A percentile compares a stretch with the other conserved stretches of the same genome.
phyloP scores from a whole-genome alignment of 2,888 invertebrate species.

The Ornithoptera alexandrae region DNA sequence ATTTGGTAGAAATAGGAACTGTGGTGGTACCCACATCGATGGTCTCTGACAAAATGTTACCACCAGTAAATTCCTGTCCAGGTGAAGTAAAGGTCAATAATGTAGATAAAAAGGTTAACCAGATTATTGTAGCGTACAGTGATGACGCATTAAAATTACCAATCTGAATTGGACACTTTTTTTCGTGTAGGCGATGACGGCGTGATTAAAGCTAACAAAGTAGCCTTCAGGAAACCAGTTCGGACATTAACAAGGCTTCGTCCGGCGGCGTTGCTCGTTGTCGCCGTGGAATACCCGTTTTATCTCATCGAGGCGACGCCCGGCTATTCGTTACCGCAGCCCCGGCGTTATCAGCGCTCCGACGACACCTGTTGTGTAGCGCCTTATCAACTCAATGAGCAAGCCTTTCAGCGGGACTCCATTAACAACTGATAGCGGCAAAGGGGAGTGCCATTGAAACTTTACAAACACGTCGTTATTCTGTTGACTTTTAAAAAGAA shows the following conservation, averaged over 20 bases:
- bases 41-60: no score
- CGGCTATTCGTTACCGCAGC: constrained; percentile 29
- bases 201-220: constrained; percentile 20
- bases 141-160: background rate
- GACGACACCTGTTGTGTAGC: constrained; percentile 56
- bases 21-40: no score
- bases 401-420: background rate
- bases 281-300: constrained; percentile 33
- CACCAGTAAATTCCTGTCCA: no score
- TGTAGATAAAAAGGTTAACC: no score
- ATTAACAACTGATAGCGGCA: no score
- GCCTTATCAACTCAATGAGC: constrained; percentile 11
- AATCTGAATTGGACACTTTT: background rate
- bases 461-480: background rate
- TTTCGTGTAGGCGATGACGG: background rate
- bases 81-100: no score
- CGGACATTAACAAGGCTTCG: constrained; percentile 38
- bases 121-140: no score
- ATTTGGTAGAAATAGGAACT: no score
- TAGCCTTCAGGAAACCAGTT: constrained; percentile 31
- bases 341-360: constrained; percentile 37
- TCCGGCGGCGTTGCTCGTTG: constrained; percentile 34
- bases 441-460: background rate
- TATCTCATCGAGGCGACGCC: constrained; percentile 28
- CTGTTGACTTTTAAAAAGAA: background rate